Evolutionary conservation across 2,888 invertebrate genomes (phyloP), one percentile per base, ranked within the genome.

Genomic region (Hesperia comma): DNA sequence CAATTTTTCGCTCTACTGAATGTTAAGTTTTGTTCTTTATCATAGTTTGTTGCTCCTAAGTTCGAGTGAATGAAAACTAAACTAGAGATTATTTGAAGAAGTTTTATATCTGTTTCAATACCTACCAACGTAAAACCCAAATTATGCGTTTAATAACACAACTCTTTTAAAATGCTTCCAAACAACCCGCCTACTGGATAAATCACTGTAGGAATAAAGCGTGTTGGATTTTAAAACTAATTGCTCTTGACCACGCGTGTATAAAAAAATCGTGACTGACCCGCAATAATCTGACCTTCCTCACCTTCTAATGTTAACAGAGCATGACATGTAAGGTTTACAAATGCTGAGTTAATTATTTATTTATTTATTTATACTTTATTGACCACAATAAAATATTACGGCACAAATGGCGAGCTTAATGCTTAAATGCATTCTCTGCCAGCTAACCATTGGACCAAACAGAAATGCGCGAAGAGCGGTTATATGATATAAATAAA

Each of bases 1-100:
- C 68, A 70, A 77, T 77, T 77, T 74, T 71, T 74, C 71, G 76
- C 74, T 77, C 72, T 70, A 74, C 58, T 69, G 76, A 69, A 75
- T 74, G 63, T 26, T 53, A 54, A n/a, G 54, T 40, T 43, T 43
- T 49, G 49, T 49, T 8, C 19, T 19, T 19, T 12, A 1, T 49
- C 19, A 19, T 6, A 12, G 37, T 37, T 46, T 7, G 46, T 46
- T 46, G 2, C 46, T 17, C 17, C 10, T 41, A 41, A 41, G 41
- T 8, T 46, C 8, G 17, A 17, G 8, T 17, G 8, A 46, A 46
- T 17, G 2, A 46, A 46, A 12, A 7, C 7, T 17, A 7, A 46
- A 17, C 12, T 37, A 12, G 8, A 37, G 37, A 8, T 37, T 12
- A 12, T 37, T 1, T 17, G 8, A 46, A 46, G 15, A 5, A 4